Evolutionary conservation across 2,113 vertebrate genomes (phyloP), one percentile per base, ranked within the genome.

Genomic region (Nesospiza acunhae): DNA sequence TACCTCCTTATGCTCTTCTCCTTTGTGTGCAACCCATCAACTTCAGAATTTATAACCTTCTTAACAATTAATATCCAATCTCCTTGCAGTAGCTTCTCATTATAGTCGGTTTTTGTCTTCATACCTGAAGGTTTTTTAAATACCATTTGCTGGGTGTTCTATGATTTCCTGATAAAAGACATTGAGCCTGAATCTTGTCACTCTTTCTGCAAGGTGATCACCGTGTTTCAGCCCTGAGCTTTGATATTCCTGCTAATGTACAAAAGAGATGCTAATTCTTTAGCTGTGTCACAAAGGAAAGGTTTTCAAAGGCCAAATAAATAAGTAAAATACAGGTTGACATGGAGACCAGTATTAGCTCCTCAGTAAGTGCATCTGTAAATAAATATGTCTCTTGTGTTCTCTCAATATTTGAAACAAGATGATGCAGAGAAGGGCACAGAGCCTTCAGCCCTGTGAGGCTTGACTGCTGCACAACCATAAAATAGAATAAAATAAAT

Each of bases 11-110:
- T 84, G 44, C n/a, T 49, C 73, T 74, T 87, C 50, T 49, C 22
- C 62, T 95, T 46, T 73, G 46, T 53, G 55, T 85, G 77, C 78
- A 89, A 39, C 26, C 35, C 67, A 77, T 55, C 77, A 83, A 7
- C 59, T 66, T 27, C 69, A 91, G 67, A 84, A 89, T 94, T 95
- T 96, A 91, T 68, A 74, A 88, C 74, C 90, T 90, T 79, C 75
- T 96, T 87, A 87, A 93, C 85, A 89, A 89, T 78, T 91, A 95
- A 92, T 93, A 59, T 66, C 68, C 73, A 30, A 88, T 94, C 78
- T 94, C 62, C 49, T 80, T 89, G 84, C 80, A 60, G 60, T 56
- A 84, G 42, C 22, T 92, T 89, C 75, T 94, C 78, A 77, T 96
- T 91, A 91, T 3, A 83, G 50, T 31, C 4, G 2, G 46, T 13